Evolutionary conservation across 2,888 invertebrate genomes (phyloP), one percentile per base, ranked within the genome.

Genomic region (Epinotia demarniana): DNA sequence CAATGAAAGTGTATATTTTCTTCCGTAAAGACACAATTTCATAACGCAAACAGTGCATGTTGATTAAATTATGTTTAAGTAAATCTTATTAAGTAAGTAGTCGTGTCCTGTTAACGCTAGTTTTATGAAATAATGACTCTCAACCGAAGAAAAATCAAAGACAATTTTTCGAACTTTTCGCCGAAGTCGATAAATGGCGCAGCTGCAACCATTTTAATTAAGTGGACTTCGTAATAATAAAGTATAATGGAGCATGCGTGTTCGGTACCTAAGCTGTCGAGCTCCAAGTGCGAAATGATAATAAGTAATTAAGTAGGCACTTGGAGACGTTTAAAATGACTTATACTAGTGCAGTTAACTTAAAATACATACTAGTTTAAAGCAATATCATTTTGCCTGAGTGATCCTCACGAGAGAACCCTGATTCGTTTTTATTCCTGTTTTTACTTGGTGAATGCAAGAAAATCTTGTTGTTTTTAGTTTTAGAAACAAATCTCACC

Each of bases 191-290:
- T 71, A 67, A 64, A 57, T 61, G 82, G 79, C 81, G 76, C 78
- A 72, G 76, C 76, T 82, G 75, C 71, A 75, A 57, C 46, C 39
- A 55, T 81, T 79, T 81, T 82, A 81, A 84, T 82, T 83, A 84
- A 80, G 61, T 62, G 72, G 79, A 81, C 80, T 81, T 83, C 82
- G 80, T 85, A 84, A 86, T 85, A 84, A 84, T 83, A 81, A 82
- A 82, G 83, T 85, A 86, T 86, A 85, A 85, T 85, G 83, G 82
- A 86, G 86, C 89, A 88, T 86, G 84, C 84, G 84, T 85, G 85
- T 87, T 86, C 81, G 84, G 85, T 80, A 86, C 86, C 86, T 85
- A 84, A 86, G 84, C 82, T 82, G 79, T 77, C 12, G 78, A 81
- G 77, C 80, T 79, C 81, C 84, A n/a, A 12, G 4, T 68, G 18